Conservation (phyloP, 2,113 vertebrate species). For the Aspidoscelis tigris region DNA sequence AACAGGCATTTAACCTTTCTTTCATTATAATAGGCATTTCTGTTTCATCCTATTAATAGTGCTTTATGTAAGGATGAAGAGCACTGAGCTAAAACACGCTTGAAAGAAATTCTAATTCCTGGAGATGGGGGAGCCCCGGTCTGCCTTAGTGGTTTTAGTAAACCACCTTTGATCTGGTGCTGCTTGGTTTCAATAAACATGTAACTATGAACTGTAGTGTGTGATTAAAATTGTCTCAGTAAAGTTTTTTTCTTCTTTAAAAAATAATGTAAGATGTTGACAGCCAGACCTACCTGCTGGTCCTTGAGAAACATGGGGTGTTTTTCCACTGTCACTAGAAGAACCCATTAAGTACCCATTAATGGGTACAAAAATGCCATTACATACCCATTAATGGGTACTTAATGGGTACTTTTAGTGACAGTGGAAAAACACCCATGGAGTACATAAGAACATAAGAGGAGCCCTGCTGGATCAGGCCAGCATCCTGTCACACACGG, state of each 20-base stretch:
- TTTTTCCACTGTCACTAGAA: no score
- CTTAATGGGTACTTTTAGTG: no score
- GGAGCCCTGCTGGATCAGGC: no score
- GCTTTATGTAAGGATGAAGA: conserved; percentile 33
- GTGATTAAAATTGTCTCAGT: background rate
- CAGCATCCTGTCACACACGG: no score
- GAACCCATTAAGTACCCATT: no score
- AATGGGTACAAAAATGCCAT: no score
- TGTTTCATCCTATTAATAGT: conserved; percentile 23
- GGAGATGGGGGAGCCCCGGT: background rate
- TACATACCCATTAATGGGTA: no score
- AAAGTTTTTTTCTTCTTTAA: background rate
- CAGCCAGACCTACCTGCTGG: background rate
- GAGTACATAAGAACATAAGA: no score
- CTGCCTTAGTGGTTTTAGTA: conserved; percentile 17
- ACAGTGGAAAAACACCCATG: no score
- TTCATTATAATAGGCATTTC: conserved; percentile 17
- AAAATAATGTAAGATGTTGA: background rate
- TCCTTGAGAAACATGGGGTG: background rate
- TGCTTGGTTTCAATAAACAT: background rate
- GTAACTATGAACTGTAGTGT: background rate
- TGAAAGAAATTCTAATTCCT: background rate
- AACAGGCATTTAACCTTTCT: conserved; percentile 6
- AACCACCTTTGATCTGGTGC: conserved; percentile 1
- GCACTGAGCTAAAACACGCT: background rate